Conservation (phyloP, 2,888 invertebrate genomes). For the Stenchaetothrips biformis region DNA sequence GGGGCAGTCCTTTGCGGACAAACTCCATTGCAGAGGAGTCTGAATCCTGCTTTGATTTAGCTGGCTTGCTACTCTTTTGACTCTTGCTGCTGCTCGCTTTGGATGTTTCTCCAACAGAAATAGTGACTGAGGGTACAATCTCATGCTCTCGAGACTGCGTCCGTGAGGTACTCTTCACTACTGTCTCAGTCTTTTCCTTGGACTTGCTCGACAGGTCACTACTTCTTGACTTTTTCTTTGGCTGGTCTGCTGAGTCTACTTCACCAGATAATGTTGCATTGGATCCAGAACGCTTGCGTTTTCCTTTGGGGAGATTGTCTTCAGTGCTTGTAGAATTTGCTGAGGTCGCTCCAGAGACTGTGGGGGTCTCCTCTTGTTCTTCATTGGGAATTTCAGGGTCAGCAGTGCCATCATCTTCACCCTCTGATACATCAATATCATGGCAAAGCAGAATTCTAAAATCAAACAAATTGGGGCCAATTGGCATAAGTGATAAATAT, state of each 20-base stretch:
- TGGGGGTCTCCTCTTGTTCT: conserved; percentile 44
- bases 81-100: background rate
- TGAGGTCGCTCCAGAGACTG: conserved; percentile 30
- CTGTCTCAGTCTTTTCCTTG: background rate
- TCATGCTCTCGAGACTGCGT: background rate
- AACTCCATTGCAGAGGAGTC: background rate
- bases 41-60: background rate
- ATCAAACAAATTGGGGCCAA: conserved; percentile 30
- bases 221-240: conserved; percentile 37
- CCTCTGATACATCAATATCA: conserved; percentile 59
- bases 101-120: background rate
- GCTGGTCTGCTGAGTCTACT: conserved; percentile 37
- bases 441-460: conserved; percentile 69
- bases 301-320: conserved; percentile 35
- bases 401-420: conserved; percentile 44
- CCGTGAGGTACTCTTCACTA: background rate
- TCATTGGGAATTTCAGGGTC: conserved; percentile 35
- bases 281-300: conserved; percentile 33
- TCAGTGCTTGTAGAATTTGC: conserved; percentile 20
- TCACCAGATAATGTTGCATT: conserved; percentile 43
- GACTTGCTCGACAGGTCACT: background rate
- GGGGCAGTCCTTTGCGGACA: conserved; percentile 21
- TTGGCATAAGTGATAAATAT: conserved; percentile 27
- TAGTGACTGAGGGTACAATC: background rate
- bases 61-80: background rate